Base-by-base conservation (phyloP, 2,113 vertebrate species). In the Urocolius indicus region DNA sequence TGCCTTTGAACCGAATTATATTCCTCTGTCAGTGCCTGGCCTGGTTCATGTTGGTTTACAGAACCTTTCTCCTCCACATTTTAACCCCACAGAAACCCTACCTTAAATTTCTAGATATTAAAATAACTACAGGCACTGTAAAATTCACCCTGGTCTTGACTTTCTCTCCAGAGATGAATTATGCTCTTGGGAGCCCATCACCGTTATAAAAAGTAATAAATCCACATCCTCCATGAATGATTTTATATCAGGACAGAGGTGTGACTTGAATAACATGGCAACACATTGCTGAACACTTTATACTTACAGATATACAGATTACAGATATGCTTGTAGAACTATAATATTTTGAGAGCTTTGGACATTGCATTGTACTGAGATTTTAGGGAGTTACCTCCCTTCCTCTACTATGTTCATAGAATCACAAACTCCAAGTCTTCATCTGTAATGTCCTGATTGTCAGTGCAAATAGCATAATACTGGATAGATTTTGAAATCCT, bases 321-420 rank as follows among this genome's bases (percentile, higher is more conserved):
- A 16, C 1, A 61, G 51, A 54, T 36, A 38, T 17, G 36, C 49
- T 79, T 0, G 0, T 1, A 54, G 43, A 26, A 13, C 29, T 72
- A 24, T n/a, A 69, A 6, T 16, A 24, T 36, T 11, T 36, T 32
- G 19, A n/a, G 27, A 73, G 12, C 26, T 77, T 71, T 57, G 27
- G 30, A 58, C 21, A 4, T 19, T 29, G 26, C 1, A 3, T n/a
- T 46, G 48, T 23, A 24, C 29, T 26, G 45, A 63, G 26, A 52
- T 74, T 69, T 92, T 49, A 32, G 19, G 19, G 38, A 41, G 38
- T 41, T 72, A 27, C 13, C 21, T 77, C 45, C 46, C 9, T 82
- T 36, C 11, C 23, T 85, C 20, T 69, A 17, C 22, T n/a, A n/a
- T n/a, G n/a, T n/a, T n/a, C n/a, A n/a, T n/a, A n/a, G n/a, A n/a